Evolutionary conservation across 1,140 invertebrate genomes (phyloP).

Genomic region (Phymorhynchus buccinoides): DNA sequence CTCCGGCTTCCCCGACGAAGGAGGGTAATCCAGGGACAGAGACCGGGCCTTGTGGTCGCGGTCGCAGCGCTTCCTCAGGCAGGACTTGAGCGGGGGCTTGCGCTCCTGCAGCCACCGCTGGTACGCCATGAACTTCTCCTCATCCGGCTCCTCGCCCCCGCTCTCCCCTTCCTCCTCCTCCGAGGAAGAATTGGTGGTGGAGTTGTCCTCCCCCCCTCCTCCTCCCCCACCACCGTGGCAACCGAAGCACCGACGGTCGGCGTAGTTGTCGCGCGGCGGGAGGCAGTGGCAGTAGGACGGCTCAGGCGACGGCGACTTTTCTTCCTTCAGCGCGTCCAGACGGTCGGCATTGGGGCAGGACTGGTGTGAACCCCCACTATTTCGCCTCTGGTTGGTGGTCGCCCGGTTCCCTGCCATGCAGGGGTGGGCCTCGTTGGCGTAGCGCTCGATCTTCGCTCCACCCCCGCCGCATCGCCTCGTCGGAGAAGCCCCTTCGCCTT

Average conservation of each 20-base stretch:
- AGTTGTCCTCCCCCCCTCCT: no score
- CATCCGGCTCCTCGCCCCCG: conserved; percentile 36
- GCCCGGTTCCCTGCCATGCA: conserved; percentile 28
- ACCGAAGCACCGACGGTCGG: conserved; percentile 34
- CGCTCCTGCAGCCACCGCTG: conserved; percentile 50
- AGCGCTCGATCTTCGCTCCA: conserved; percentile 47
- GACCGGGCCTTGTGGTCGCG: conserved; percentile 12
- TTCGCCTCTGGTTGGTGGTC: conserved; percentile 41
- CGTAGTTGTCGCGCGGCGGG: conserved; percentile 25
- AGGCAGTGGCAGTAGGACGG: conserved; percentile 34
- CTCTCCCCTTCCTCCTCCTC: conserved; percentile 31
- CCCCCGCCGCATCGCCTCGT: background rate
- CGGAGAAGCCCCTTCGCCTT: background rate
- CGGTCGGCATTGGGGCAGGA: conserved; percentile 1
- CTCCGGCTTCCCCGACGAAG: conserved; percentile 40
- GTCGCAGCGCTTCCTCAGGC: conserved; percentile 57
- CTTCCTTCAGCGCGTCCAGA: conserved; percentile 22
- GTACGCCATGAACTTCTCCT: conserved; percentile 44
- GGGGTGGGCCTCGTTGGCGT: conserved; percentile 58
- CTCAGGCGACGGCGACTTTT: conserved; percentile 30
- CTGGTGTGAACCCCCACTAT: conserved; percentile 32
- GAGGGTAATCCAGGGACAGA: conserved; percentile 8
- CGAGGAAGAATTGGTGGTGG: no score
- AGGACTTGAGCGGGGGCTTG: conserved; percentile 69
- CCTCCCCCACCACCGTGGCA: no score